These are phyloP conservation scores for Bhutanitis thaidina DNA, from an alignment of 2,888 invertebrate genomes.

Conservation along the genomic window DNA sequence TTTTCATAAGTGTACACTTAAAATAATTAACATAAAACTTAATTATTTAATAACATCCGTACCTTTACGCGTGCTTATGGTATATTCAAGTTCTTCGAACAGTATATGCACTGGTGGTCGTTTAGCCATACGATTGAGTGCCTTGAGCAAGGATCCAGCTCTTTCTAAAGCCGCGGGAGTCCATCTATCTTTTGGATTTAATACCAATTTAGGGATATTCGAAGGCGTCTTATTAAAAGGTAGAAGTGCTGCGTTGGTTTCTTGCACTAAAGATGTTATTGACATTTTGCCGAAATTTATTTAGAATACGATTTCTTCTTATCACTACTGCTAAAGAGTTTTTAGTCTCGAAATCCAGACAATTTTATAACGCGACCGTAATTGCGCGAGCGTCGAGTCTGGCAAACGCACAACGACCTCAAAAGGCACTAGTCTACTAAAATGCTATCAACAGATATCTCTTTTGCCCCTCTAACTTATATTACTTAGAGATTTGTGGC, in stretches of 20 bases:
- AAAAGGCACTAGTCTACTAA: constrained; percentile 35
- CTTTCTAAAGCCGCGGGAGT: constrained; percentile 71
- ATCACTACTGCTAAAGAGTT: not conserved
- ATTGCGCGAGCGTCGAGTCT: constrained; percentile 36
- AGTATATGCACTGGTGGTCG: constrained; percentile 79
- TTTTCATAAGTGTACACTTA: no score
- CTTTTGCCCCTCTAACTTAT: not conserved
- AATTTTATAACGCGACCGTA: constrained; percentile 20
- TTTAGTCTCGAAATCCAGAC: constrained; percentile 4
- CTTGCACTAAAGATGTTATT: constrained; percentile 55
- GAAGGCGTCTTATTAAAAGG: constrained; percentile 37
- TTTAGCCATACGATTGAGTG: constrained; percentile 78
- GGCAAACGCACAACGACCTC: constrained; percentile 35
- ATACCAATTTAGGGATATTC: constrained; percentile 23
- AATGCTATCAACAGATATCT: not conserved
- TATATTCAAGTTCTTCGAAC: constrained; percentile 80
- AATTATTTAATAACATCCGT: constrained; percentile 3
- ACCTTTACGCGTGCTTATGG: constrained; percentile 70
- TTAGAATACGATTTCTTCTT: constrained; percentile 17
- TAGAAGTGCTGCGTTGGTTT: constrained; percentile 59
- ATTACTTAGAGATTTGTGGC: no score
- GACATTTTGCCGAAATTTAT: constrained; percentile 42
- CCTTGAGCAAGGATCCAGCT: constrained; percentile 72
- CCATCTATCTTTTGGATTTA: constrained; percentile 46
- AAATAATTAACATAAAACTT: no score